Evolutionary conservation across 2,797 vertebrate species (phyloP).

Genomic region (Decapterus maruadsi): DNA sequence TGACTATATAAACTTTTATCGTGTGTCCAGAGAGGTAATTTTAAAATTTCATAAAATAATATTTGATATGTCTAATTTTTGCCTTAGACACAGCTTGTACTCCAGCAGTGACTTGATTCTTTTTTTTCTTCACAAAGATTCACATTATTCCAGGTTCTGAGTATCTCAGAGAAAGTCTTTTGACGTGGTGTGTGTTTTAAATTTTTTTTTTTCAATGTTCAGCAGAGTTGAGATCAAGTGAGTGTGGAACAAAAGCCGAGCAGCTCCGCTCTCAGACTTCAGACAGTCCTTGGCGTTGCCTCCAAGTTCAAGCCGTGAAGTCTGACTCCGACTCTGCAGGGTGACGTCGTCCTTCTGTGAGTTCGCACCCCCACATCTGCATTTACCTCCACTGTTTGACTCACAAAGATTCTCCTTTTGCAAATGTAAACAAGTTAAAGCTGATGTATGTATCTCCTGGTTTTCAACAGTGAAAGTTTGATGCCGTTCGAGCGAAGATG

Average conservation of each 20-base stretch:
- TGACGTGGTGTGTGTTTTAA: too few relatives aligned
- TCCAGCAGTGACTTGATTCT: not conserved
- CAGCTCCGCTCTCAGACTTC: slow-evolving; percentile 19
- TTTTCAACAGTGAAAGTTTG: not conserved
- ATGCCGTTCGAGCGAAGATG: not conserved
- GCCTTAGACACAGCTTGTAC: slow-evolving; percentile 14
- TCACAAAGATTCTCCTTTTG: not conserved
- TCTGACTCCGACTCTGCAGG: not conserved
- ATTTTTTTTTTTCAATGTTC: slow-evolving; percentile 1
- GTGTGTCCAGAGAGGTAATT: not conserved
- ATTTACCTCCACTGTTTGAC: not conserved
- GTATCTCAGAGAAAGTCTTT: not conserved
- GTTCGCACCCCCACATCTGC: not conserved
- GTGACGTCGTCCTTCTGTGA: not conserved
- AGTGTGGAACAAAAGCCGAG: not conserved
- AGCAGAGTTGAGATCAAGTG: not conserved
- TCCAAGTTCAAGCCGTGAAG: not conserved
- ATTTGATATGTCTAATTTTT: slow-evolving; percentile 7
- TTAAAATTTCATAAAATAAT: not conserved
- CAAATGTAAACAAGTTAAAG: not conserved
- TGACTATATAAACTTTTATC: slow-evolving; percentile 12
- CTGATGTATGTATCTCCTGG: not conserved
- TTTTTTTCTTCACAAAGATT: slow-evolving; percentile 22
- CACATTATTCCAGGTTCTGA: slow-evolving; percentile 39
- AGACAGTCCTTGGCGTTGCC: not conserved